A percentile compares a stretch with the other conserved stretches of the same genome.
Evolutionary conservation across 1,140 invertebrate genomes (phyloP).

Genomic region (Geopemphigus sp.): DNA sequence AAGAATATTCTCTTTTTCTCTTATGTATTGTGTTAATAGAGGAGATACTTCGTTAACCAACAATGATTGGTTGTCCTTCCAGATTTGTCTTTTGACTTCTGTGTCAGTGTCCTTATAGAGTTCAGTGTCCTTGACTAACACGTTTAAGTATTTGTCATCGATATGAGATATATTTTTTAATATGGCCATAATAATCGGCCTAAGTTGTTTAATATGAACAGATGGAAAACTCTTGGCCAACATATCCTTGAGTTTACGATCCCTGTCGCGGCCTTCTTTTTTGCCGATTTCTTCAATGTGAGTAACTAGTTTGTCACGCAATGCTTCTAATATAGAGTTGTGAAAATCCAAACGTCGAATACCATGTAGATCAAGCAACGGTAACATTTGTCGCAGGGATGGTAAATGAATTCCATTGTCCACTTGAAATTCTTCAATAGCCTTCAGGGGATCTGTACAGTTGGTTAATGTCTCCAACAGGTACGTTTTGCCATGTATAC

Average conservation of each 20-base stretch:
- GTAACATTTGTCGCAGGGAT: slow-evolving; percentile 88
- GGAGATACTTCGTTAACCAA: slow-evolving; percentile 98
- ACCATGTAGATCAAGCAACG: slow-evolving; percentile 89
- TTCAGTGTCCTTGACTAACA: slow-evolving; percentile 85
- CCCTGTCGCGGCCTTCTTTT: slow-evolving; percentile 72
- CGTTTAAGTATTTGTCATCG: slow-evolving; percentile 86
- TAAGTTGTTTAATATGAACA: slow-evolving; percentile 83
- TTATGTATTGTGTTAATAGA: slow-evolving; percentile 86
- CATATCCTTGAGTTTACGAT: slow-evolving; percentile 86
- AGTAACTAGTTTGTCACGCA: slow-evolving; percentile 82
- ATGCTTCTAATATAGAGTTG: slow-evolving; percentile 83
- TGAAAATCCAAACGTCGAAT: slow-evolving; percentile 91
- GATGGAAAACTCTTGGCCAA: slow-evolving; percentile 90
- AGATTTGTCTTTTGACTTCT: slow-evolving; percentile 96
- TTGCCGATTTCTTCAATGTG: slow-evolving; percentile 86
- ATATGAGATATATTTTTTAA: slow-evolving; percentile 90
- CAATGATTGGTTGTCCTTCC: slow-evolving; percentile 94
- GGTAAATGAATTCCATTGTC: slow-evolving; percentile 93
- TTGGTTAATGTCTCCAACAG: slow-evolving; percentile 89
- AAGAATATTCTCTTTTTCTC: slow-evolving; percentile 86
- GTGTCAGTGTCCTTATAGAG: slow-evolving; percentile 92
- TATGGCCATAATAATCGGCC: slow-evolving; percentile 94
- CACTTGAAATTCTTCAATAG: slow-evolving; percentile 96
- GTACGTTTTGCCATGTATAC: slow-evolving; percentile 85
- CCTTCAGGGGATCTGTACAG: slow-evolving; percentile 92